These are phyloP conservation scores for Platycheirus rosarum DNA, from an alignment of 2,888 invertebrate genomes.

Conservation along the genomic window DNA sequence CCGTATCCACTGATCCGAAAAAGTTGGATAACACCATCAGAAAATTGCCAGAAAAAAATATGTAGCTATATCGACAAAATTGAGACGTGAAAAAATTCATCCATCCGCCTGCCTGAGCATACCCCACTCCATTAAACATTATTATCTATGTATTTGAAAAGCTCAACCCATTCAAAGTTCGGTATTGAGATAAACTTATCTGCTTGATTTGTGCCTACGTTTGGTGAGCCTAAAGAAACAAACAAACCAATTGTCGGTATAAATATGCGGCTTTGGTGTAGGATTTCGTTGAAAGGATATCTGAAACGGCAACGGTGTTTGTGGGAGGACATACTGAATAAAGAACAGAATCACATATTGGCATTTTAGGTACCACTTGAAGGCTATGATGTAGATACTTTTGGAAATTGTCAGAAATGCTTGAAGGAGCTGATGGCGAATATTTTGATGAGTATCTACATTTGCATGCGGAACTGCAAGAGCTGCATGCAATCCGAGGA, in stretches of 20 bases:
- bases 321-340: not conserved
- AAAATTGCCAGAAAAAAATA: slow-evolving; percentile 17
- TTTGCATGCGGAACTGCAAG: slow-evolving; percentile 46
- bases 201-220: slow-evolving; percentile 48
- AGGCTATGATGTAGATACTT: slow-evolving; percentile 14
- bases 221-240: slow-evolving; percentile 27
- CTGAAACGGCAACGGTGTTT: slow-evolving; percentile 1
- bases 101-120: slow-evolving; percentile 48
- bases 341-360: slow-evolving; percentile 1
- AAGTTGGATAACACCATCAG: slow-evolving; percentile 58
- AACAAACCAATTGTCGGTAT: slow-evolving; percentile 36
- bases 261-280: not conserved
- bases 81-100: slow-evolving; percentile 50
- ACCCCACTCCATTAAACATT: slow-evolving; percentile 49
- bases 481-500: slow-evolving; percentile 42
- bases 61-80: slow-evolving; percentile 14
- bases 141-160: slow-evolving; percentile 36
- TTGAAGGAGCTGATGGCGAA: slow-evolving; percentile 15
- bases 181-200: slow-evolving; percentile 34
- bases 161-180: slow-evolving; percentile 17
- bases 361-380: slow-evolving; percentile 21
- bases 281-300: slow-evolving; percentile 1
- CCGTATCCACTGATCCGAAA: slow-evolving; percentile 59
- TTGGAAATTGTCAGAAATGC: slow-evolving; percentile 48
- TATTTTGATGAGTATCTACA: slow-evolving; percentile 35